A percentile compares a stretch with the other conserved stretches of the same genome.
Conservation (phyloP, 2,113 vertebrate species). For the Cyphomyrus discorhynchus region DNA sequence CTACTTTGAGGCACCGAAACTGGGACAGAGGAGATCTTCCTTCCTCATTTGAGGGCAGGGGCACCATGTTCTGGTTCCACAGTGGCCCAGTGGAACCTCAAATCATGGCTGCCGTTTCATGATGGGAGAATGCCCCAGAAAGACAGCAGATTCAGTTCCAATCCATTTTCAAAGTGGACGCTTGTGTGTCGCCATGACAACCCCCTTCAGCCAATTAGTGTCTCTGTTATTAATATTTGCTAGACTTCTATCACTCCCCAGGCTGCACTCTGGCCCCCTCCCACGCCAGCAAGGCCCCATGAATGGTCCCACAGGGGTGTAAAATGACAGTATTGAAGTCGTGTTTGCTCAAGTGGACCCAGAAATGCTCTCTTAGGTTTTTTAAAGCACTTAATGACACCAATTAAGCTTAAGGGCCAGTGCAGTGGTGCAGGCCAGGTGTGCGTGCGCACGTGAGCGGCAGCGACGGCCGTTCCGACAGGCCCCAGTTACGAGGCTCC, state of each 20-base stretch:
- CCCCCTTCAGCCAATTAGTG: neutral
- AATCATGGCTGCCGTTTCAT: neutral
- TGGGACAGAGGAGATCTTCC: neutral
- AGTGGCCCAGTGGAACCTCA: neutral
- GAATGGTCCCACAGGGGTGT: neutral
- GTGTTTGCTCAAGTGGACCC: constrained; percentile 1
- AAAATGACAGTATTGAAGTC: neutral
- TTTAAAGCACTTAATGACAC: neutral
- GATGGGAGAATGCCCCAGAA: neutral
- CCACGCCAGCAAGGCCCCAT: neutral
- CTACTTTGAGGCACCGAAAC: neutral
- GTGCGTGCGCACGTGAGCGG: neutral
- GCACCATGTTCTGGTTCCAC: neutral
- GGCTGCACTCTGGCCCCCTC: neutral
- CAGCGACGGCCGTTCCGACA: neutral
- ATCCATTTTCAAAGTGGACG: neutral
- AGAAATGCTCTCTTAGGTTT: neutral
- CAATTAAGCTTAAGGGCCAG: neutral
- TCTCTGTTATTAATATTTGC: constrained; percentile 1
- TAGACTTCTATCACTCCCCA: neutral
- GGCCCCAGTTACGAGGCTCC: neutral
- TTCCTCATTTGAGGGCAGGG: neutral
- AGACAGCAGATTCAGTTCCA: neutral
- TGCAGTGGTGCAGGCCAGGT: neutral
- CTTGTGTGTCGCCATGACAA: neutral